These are phyloP conservation scores for Origma solitaria DNA, from an alignment of 2,113 vertebrate species.

Conservation along the genomic window DNA sequence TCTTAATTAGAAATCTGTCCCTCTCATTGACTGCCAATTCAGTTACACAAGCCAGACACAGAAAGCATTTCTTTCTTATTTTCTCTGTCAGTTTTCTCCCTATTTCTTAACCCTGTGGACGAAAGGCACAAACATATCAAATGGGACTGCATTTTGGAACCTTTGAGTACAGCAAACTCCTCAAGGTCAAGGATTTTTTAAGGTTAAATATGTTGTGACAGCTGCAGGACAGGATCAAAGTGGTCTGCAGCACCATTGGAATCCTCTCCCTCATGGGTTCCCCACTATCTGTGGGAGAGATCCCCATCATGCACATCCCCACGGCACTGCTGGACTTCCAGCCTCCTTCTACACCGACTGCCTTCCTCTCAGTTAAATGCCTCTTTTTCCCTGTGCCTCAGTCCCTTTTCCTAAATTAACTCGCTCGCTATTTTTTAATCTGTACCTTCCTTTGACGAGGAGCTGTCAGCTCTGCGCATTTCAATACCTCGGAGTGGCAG, in stretches of 20 bases:
- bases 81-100: background rate
- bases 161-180: background rate
- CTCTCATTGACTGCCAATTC: constrained; percentile 11
- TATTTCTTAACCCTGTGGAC: background rate
- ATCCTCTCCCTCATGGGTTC: background rate
- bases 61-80: background rate
- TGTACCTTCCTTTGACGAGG: background rate
- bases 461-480: constrained; percentile 20
- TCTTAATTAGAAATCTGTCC: constrained; percentile 43
- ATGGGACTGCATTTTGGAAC: background rate
- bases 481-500: constrained; percentile 7
- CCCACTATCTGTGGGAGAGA: background rate
- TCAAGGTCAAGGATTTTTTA: background rate
- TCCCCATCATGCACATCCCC: accelerated
- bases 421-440: background rate
- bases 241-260: background rate
- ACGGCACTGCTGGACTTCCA: background rate
- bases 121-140: background rate
- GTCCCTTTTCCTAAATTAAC: background rate
- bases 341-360: background rate
- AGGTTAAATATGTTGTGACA: background rate
- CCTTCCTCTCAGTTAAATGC: background rate
- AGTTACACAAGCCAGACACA: background rate
- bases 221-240: background rate
- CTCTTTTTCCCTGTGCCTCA: background rate